Base-by-base conservation (phyloP, 1,140 invertebrate species). In the Calliphora vicina region DNA sequence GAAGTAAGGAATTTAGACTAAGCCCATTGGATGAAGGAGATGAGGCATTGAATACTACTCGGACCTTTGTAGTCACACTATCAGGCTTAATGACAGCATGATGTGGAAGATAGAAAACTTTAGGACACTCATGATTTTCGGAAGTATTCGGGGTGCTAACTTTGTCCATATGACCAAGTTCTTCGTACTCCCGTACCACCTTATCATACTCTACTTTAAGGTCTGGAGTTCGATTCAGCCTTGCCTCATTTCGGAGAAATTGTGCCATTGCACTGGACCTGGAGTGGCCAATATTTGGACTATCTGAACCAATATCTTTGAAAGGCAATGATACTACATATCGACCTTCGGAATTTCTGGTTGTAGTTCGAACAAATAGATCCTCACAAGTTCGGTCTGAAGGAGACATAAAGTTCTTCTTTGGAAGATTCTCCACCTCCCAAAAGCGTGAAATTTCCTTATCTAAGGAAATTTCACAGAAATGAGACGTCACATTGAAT, bases 1-100 rank as follows among this genome's bases (percentile, higher is more conserved):
- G 67, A 12, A 43, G 42, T 4, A 43, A 2, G 23, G 71, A 29
- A 72, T 82, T 82, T n/a, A 82, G 23, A 8, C 50, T 71, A 17
- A 27, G 35, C 2, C 67, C 27, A 23, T 35, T 82, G 8, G 26
- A 42, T 9, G 45, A 67, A 8, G 20, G 13, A 29, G 29, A 29
- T 2, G 29, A 29, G 29, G 29, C 29, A 29, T 29, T 29, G 29
- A 8, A 29, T 12, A 61, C 81, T 1, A 72, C 61, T 43, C 23
- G 29, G 1, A 72, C 29, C 13, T 73, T 27, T 5, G n/a, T 73
- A 0, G 81, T 20, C 9, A n/a, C 29, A 17, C 42, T 72, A 9
- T 72, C 20, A 15, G 29, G 23, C 17, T 72, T 82, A 12, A 42
- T 43, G 13, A 74, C 81, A 3, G 81, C 67, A 74, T 74, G 81